Base-by-base conservation (phyloP, 2,888 invertebrate species). In the Chrysotoxum bicinctum region DNA sequence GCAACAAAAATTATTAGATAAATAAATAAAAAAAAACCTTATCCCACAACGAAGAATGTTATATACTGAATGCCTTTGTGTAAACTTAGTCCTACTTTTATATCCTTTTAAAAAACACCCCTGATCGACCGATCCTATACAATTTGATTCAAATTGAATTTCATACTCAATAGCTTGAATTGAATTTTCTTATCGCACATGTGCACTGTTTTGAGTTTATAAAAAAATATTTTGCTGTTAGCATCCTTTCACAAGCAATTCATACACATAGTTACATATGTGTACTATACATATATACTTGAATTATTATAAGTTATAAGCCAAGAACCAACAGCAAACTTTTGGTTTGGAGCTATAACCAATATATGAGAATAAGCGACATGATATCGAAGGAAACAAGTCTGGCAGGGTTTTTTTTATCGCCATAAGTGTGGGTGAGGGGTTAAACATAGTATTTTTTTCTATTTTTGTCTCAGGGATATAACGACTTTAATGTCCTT, bases 181-280 rank as follows among this genome's bases (percentile, higher is more conserved):
- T 89, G 81, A 84, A 87, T 88, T 87, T 88, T 88, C 88, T 89
- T 89, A 89, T 89, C 89, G 87, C 88, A 89, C 87, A 86, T 88
- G 88, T 88, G 89, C 89, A 89, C 88, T 50, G 66, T 40, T 64
- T 82, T n/a, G 26, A n/a, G 26, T 26, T 37, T 10, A 32, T 16
- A 52, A 16, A 5, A 14, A 56, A 9, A 50, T 40, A 0, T 26
- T 19, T n/a, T 64, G 3, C 10, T 32, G 19, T 9, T 32, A n/a
- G 10, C n/a, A 19, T 68, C 40, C 68, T 70, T 66, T 74, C 16
- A 40, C 50, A 14, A 69, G 40, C 19, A 26, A 26, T 26, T 2
- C 26, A 26, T 26, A 26, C 26, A 26, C 26, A 26, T 26, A 26
- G 2, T 3, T 26, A 26, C 5, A 26, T 26, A 26, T 2, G 26